Evolutionary conservation across 1,140 invertebrate genomes (phyloP).

Genomic region (Limonius californicus): DNA sequence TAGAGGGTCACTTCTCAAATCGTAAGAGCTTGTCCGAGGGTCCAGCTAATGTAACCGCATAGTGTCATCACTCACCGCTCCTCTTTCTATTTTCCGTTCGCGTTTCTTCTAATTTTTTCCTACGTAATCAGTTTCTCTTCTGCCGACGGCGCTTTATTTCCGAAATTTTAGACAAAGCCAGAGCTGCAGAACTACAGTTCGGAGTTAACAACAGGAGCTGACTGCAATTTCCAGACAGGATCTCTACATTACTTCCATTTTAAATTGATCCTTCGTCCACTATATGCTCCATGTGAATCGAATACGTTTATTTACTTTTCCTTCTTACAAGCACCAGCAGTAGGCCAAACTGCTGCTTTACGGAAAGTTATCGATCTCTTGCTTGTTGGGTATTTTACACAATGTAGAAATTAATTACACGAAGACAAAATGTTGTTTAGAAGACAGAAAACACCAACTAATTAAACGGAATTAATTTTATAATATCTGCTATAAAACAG

Average conservation of each 20-base stretch:
- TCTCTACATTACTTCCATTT: not conserved
- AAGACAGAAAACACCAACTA: too few relatives aligned
- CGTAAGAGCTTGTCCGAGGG: constrained; percentile 10
- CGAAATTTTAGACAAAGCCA: too few relatives aligned
- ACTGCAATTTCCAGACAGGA: not conserved
- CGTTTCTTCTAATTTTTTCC: not conserved
- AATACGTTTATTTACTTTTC: not conserved
- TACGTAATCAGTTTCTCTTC: not conserved
- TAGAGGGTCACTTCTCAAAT: constrained; percentile 10
- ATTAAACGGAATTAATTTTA: too few relatives aligned
- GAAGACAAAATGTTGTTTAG: too few relatives aligned
- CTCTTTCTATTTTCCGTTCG: not conserved
- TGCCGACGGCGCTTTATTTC: too few relatives aligned
- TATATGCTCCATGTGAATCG: not conserved
- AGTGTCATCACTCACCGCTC: not conserved
- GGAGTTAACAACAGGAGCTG: not conserved
- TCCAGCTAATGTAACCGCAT: constrained; percentile 9
- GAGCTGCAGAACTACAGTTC: too few relatives aligned
- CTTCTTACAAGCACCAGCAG: too few relatives aligned
- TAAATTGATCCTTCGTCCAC: not conserved
- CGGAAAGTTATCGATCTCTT: too few relatives aligned
- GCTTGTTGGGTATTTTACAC: too few relatives aligned
- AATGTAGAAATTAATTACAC: too few relatives aligned
- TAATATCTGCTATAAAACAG: too few relatives aligned
- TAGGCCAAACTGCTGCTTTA: too few relatives aligned